Percentiles rank a stretch among this genome's conserved stretches.
phyloP scores from a whole-genome alignment of 2,888 invertebrate genomes.

The Seladonia tumulorum region DNA sequence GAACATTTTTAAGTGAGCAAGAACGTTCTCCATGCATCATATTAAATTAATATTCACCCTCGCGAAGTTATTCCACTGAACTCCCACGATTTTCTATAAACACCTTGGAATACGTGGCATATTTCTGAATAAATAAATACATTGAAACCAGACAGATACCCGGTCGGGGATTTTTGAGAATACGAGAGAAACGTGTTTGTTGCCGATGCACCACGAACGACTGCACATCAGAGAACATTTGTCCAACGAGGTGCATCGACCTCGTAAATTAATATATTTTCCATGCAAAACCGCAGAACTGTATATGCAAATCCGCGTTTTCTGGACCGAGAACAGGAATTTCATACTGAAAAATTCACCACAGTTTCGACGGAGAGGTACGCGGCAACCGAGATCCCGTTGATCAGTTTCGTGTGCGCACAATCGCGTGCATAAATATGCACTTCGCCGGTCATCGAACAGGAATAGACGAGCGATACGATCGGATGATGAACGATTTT shows the following conservation, averaged over 20 bases:
- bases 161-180: background rate
- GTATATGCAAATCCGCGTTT: background rate
- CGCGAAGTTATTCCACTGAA: no score
- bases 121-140: no score
- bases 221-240: background rate
- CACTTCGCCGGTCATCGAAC: background rate
- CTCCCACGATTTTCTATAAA: no score
- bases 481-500: background rate
- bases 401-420: background rate
- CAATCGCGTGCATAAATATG: background rate
- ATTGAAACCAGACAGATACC: no score
- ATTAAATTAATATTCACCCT: no score
- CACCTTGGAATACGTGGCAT: no score
- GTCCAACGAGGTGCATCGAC: slow-evolving; percentile 4
- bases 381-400: background rate
- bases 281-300: background rate
- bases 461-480: background rate
- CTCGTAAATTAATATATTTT: slow-evolving; percentile 6
- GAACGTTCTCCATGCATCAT: no score
- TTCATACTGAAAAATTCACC: background rate
- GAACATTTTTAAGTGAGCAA: no score
- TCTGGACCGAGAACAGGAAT: slow-evolving; percentile 13
- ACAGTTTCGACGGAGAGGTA: background rate
- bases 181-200: background rate
- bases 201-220: background rate